Percentiles rank a stretch among this genome's conserved stretches.
phyloP scores from a whole-genome alignment of 1,140 invertebrate species.

The Epicauta chinensis region DNA sequence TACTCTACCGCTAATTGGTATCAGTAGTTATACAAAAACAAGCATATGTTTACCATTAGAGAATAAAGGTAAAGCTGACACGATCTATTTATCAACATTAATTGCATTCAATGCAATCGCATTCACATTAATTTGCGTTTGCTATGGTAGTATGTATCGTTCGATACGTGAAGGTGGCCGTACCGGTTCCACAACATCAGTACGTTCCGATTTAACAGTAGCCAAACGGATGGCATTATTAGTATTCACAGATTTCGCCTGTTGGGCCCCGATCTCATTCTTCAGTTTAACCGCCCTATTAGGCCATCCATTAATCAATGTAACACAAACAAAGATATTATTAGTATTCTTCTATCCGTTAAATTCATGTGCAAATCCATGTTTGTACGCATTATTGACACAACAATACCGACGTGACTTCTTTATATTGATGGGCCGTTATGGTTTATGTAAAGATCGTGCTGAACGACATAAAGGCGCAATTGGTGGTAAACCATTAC shows the following conservation, averaged over 20 bases:
- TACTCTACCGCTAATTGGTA: constrained; percentile 66
- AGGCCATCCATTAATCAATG: constrained; percentile 74
- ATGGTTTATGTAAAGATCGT: constrained; percentile 46
- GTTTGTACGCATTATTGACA: constrained; percentile 83
- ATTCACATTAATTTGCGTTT: constrained; percentile 70
- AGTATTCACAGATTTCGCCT: constrained; percentile 81
- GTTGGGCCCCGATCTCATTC: constrained; percentile 79
- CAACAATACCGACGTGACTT: constrained; percentile 79
- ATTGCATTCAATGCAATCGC: constrained; percentile 66
- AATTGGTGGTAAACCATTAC: constrained; percentile 37
- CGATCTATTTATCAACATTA: constrained; percentile 63
- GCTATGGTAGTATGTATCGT: constrained; percentile 77
- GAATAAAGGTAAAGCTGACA: constrained; percentile 53
- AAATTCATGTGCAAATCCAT: constrained; percentile 90
- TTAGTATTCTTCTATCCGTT: constrained; percentile 88
- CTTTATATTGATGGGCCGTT: constrained; percentile 57
- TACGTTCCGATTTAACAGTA: constrained; percentile 64
- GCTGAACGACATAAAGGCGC: constrained; percentile 34
- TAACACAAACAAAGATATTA: constrained; percentile 81
- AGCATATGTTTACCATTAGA: constrained; percentile 71
- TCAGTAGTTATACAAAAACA: constrained; percentile 65
- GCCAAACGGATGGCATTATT: constrained; percentile 84
- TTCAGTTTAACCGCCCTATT: constrained; percentile 74
- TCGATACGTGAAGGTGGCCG: constrained; percentile 50
- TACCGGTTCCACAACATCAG: constrained; percentile 56